Conservation (phyloP, 1,140 invertebrate species). For the Parasteatoda tepidariorum region DNA sequence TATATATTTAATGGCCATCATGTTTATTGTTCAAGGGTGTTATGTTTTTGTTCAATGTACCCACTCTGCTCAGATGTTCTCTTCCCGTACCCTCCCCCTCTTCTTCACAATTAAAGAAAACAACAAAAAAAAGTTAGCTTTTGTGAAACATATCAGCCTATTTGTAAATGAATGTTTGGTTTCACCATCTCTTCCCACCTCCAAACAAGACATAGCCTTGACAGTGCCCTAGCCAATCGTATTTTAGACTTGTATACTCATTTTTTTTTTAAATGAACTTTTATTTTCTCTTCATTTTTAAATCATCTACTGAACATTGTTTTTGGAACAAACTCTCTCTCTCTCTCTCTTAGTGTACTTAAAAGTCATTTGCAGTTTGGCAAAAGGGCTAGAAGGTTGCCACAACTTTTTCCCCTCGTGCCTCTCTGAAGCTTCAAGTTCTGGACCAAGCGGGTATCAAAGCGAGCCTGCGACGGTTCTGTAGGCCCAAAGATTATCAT, state of each 20-base stretch:
- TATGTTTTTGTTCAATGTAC: not conserved
- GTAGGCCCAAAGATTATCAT: constrained; percentile 52
- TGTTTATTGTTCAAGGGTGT: not conserved
- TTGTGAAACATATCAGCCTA: constrained; percentile 20
- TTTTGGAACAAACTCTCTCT: not conserved
- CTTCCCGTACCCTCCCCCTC: too few species aligned
- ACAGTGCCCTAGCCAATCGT: not conserved
- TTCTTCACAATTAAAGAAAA: not conserved
- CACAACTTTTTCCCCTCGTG: constrained; percentile 7
- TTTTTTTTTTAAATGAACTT: constrained; percentile 2
- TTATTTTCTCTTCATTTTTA: not conserved
- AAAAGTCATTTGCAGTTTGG: constrained; percentile 1
- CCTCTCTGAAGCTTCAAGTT: constrained; percentile 19
- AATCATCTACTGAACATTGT: not conserved
- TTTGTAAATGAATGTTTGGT: constrained; percentile 4
- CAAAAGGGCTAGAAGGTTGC: constrained; percentile 11
- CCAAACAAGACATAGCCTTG: constrained; percentile 9
- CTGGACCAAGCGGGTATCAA: constrained; percentile 21
- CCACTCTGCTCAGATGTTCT: not conserved
- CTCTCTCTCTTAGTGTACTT: not conserved
- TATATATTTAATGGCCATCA: not conserved
- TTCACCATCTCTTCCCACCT: constrained; percentile 11
- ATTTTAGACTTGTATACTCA: constrained; percentile 18
- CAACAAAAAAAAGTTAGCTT: not conserved
- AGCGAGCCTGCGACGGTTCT: constrained; percentile 11